Evolutionary conservation across 1,140 invertebrate species (phyloP).

Genomic region (Pseudomyrmex pallidus): DNA sequence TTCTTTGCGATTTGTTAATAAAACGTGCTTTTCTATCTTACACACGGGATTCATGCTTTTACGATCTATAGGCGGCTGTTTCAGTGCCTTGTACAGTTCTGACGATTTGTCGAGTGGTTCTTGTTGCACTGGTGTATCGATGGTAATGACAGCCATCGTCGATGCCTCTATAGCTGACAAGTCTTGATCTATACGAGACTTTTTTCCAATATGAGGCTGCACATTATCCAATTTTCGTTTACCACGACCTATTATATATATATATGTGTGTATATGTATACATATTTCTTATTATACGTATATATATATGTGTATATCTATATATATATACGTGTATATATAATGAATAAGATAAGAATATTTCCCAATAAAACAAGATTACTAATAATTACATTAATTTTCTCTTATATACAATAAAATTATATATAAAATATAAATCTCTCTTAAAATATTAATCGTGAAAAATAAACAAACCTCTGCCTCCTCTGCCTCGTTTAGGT

Average conservation of each 20-base stretch:
- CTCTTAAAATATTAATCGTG: slow-evolving; percentile 5
- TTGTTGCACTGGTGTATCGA: slow-evolving; percentile 62
- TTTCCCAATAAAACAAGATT: no score
- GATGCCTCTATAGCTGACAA: slow-evolving; percentile 79
- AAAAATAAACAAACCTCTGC: slow-evolving; percentile 74
- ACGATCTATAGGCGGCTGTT: slow-evolving; percentile 71
- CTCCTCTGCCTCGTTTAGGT: slow-evolving; percentile 82
- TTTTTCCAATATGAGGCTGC: slow-evolving; percentile 71
- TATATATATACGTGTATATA: no score
- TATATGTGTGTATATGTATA: not conserved
- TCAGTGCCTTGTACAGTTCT: slow-evolving; percentile 77
- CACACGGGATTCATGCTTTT: not conserved
- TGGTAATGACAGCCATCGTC: slow-evolving; percentile 77
- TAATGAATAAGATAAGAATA: no score
- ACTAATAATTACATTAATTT: no score
- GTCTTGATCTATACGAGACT: slow-evolving; percentile 77
- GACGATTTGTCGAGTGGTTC: slow-evolving; percentile 62
- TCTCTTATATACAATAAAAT: no score
- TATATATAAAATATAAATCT: no score
- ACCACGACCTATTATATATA: slow-evolving; percentile 78
- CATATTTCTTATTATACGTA: not conserved
- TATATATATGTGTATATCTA: no score
- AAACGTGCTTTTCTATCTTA: slow-evolving; percentile 46
- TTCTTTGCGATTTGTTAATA: slow-evolving; percentile 38
- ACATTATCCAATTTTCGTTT: slow-evolving; percentile 80